These are phyloP conservation scores for Neodontobutis hainanensis DNA, from an alignment of 2,113 vertebrate genomes.

Conservation along the genomic window DNA sequence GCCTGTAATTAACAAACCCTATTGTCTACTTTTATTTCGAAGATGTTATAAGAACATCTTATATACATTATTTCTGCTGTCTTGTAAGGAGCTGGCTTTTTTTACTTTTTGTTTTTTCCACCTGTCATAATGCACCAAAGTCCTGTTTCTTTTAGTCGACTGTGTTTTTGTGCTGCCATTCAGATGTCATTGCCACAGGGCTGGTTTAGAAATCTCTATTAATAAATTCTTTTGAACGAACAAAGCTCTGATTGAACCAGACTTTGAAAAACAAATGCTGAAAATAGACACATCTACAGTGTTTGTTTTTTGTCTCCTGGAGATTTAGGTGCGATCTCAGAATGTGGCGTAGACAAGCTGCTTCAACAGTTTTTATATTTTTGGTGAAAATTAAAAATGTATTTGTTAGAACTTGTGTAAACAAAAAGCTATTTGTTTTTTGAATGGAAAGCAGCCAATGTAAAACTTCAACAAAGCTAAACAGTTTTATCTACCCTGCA, in stretches of 20 bases:
- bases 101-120: background rate
- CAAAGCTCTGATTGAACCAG: constrained; percentile 3
- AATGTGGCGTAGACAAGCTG: too few species aligned
- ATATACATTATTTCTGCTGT: background rate
- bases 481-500: too few species aligned
- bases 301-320: background rate
- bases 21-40: background rate
- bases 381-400: too few species aligned
- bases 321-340: background rate
- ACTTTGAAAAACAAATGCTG: constrained; percentile 2
- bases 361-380: too few species aligned
- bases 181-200: constrained; percentile 1
- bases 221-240: constrained; percentile 1
- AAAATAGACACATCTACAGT: background rate
- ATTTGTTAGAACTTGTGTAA: too few species aligned
- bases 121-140: background rate
- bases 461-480: too few species aligned
- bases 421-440: too few species aligned
- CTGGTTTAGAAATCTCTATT: background rate
- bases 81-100: background rate
- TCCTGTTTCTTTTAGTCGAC: background rate
- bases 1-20: background rate
- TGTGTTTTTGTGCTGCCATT: background rate
- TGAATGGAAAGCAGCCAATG: too few species aligned
- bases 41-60: background rate